Evolutionary conservation across 2,113 vertebrate species (phyloP).

Genomic region (Arizona elegans): DNA sequence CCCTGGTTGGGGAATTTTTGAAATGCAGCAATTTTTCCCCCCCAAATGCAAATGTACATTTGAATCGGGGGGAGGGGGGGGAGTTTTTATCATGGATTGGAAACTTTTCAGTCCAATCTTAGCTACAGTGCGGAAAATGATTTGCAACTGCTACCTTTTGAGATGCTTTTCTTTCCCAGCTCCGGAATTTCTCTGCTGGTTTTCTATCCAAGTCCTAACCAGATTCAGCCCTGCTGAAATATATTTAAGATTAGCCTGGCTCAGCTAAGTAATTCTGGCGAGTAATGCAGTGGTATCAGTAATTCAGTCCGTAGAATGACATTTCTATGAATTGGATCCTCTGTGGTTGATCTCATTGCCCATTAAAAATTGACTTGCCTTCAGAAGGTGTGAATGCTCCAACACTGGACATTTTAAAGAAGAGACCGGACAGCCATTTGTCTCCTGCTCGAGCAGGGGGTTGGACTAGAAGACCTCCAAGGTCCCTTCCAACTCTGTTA

Average conservation of each 20-base stretch:
- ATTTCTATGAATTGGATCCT: neutral
- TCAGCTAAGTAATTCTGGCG: neutral
- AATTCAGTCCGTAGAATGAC: neutral
- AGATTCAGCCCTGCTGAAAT: neutral
- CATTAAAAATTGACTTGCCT: neutral
- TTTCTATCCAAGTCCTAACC: neutral
- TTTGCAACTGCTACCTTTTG: neutral
- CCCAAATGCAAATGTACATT: neutral
- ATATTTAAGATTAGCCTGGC: neutral
- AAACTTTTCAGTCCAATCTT: neutral
- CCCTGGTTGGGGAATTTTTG: neutral
- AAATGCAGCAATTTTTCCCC: neutral
- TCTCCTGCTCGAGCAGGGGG: no score
- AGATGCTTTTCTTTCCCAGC: neutral
- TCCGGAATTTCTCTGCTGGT: neutral
- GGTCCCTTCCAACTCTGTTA: no score
- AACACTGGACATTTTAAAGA: neutral
- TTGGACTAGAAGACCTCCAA: neutral
- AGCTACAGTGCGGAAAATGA: neutral
- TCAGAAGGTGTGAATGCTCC: neutral
- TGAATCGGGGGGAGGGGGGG: neutral
- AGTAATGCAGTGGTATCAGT: neutral
- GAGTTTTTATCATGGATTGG: neutral
- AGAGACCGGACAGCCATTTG: neutral
- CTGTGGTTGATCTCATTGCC: neutral